phyloP scores from a whole-genome alignment of 2,888 invertebrate species.

The Pimpla rufipes region DNA sequence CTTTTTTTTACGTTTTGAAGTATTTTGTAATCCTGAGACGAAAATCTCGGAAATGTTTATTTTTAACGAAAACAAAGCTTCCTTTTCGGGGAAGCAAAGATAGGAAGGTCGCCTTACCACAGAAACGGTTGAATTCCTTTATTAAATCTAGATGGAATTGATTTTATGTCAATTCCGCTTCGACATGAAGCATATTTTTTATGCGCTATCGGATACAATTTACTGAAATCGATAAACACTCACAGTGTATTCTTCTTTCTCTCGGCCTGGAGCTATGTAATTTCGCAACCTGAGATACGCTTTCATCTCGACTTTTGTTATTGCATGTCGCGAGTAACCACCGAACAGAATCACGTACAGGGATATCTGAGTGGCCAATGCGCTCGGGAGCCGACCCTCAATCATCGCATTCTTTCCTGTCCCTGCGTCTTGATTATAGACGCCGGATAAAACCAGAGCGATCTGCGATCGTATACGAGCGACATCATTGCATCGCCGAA shows the following conservation, averaged over 20 bases:
- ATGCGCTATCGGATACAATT: background rate
- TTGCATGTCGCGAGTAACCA: slow-evolving; percentile 8
- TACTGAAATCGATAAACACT: background rate
- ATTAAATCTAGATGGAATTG: too few relatives aligned
- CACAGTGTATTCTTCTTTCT: slow-evolving; percentile 8
- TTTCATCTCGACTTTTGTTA: slow-evolving; percentile 49
- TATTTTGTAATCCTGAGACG: too few relatives aligned
- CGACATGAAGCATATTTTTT: background rate
- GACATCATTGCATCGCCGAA: slow-evolving; percentile 48
- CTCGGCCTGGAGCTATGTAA: background rate
- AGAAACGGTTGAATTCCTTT: too few relatives aligned
- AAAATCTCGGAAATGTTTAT: too few relatives aligned
- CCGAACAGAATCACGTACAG: slow-evolving; percentile 48
- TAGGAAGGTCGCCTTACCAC: too few relatives aligned
- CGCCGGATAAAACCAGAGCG: slow-evolving; percentile 6
- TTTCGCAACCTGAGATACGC: slow-evolving; percentile 29
- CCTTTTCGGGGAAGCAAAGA: too few relatives aligned
- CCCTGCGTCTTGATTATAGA: slow-evolving; percentile 41
- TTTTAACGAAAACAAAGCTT: too few relatives aligned
- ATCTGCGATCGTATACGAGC: background rate
- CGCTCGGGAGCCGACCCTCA: slow-evolving; percentile 16
- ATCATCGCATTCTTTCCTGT: slow-evolving; percentile 37
- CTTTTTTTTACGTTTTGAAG: too few relatives aligned
- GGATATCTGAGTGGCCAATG: slow-evolving; percentile 48
- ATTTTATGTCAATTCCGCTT: background rate